Evolutionary conservation across 2,888 invertebrate genomes (phyloP).

Genomic region (Brachyptera putata): DNA sequence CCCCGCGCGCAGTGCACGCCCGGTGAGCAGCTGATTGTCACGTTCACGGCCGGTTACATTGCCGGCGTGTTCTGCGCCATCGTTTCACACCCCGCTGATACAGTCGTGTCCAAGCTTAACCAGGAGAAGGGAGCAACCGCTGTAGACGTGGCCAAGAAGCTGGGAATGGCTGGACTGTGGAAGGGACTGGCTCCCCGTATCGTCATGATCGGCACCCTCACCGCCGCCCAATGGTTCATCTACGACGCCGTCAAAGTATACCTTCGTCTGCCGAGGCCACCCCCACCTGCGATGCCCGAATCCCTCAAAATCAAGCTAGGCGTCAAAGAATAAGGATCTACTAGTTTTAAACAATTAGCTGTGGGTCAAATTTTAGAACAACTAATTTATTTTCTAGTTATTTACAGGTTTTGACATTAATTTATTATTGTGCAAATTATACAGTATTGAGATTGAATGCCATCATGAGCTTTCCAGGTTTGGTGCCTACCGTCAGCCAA

Average conservation of each 20-base stretch:
- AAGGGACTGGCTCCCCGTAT: constrained; percentile 88
- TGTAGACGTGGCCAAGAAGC: constrained; percentile 63
- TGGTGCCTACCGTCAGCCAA: neutral
- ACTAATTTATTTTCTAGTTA: constrained; percentile 4
- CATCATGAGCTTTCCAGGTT: neutral
- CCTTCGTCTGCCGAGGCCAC: constrained; percentile 86
- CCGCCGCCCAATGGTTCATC: constrained; percentile 95
- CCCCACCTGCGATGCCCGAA: constrained; percentile 95
- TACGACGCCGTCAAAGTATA: constrained; percentile 91
- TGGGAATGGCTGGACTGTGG: constrained; percentile 76
- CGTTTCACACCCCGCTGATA: constrained; percentile 98
- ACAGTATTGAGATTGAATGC: constrained; percentile 15
- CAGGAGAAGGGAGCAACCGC: constrained; percentile 79
- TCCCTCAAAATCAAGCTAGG: constrained; percentile 70
- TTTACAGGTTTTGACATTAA: constrained; percentile 6
- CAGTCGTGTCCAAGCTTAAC: constrained; percentile 94
- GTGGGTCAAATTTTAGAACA: constrained; percentile 18
- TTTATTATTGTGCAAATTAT: constrained; percentile 14
- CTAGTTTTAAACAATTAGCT: neutral
- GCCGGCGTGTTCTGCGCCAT: constrained; percentile 99
- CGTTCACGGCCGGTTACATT: constrained; percentile 92
- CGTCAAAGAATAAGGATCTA: constrained; percentile 30
- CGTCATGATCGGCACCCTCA: constrained; percentile 95
- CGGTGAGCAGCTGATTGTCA: constrained; percentile 89
- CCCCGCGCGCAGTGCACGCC: constrained; percentile 87